Percentiles rank a stretch among this genome's conserved stretches.
Evolutionary conservation across 2,888 invertebrate species (phyloP).

Genomic region (Nebria salina): DNA sequence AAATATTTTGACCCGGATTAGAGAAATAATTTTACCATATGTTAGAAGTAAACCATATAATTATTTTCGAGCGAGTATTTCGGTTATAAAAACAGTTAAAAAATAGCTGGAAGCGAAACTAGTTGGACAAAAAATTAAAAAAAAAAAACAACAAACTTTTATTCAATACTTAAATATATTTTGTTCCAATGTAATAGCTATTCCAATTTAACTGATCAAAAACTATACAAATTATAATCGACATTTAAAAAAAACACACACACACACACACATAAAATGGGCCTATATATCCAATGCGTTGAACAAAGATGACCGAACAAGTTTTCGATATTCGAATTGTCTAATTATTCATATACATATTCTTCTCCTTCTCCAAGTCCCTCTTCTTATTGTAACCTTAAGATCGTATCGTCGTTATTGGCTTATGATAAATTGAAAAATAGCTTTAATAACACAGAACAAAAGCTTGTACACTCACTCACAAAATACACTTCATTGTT

Average conservation of each 20-base stretch:
- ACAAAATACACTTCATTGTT: conserved; percentile 27
- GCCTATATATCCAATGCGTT: not conserved
- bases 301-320: conserved; percentile 27
- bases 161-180: not conserved
- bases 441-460: conserved; percentile 55
- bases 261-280: not conserved
- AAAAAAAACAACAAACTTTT: not conserved
- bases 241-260: not conserved
- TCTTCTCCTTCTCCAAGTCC: conserved; percentile 49
- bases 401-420: conserved; percentile 51
- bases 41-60: not conserved
- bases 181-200: not conserved
- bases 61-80: not conserved
- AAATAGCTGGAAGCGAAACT: not conserved
- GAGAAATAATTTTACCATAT: not conserved
- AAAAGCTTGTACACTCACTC: conserved; percentile 47
- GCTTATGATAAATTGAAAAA: conserved; percentile 58
- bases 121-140: not conserved
- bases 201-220: not conserved
- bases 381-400: conserved; percentile 33
- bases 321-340: conserved; percentile 56
- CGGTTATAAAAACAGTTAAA: not conserved
- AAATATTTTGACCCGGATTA: not conserved
- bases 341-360: conserved; percentile 56
- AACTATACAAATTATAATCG: not conserved